Percentiles rank a stretch among this genome's conserved stretches.
Conservation (phyloP, 2,113 vertebrate genomes). For the Paramormyrops kingsleyae region DNA sequence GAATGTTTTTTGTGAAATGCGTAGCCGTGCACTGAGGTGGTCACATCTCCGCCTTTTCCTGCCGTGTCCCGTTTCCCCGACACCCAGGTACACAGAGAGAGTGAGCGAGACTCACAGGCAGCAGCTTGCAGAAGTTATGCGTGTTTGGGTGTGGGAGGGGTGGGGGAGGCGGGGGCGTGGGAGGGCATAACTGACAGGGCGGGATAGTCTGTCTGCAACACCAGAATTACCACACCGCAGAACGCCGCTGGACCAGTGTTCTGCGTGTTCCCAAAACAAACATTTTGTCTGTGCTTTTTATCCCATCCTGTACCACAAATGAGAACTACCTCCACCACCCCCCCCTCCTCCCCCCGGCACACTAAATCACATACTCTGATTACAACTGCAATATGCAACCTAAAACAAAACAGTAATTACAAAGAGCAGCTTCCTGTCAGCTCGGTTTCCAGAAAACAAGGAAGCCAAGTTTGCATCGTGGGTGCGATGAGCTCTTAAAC, state of each 20-base stretch:
- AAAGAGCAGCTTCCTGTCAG: background rate
- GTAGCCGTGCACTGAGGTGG: background rate
- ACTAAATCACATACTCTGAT: conserved; percentile 8
- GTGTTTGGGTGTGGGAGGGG: conserved; percentile 38
- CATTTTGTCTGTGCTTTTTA: background rate
- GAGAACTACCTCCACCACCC: background rate
- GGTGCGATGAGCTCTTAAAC: background rate
- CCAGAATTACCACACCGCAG: conserved; percentile 15
- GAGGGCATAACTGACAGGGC: background rate
- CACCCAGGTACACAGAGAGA: background rate
- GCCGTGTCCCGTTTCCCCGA: background rate
- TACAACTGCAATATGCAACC: conserved; percentile 15
- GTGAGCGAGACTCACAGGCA: conserved; percentile 43
- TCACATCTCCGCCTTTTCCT: background rate
- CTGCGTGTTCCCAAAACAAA: conserved; percentile 20
- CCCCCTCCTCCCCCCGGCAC: background rate
- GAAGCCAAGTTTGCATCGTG: background rate
- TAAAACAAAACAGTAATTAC: background rate
- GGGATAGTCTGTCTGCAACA: conserved; percentile 19
- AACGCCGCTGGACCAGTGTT: background rate
- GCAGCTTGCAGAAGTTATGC: conserved; percentile 41
- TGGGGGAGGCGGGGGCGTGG: background rate
- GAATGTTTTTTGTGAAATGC: background rate
- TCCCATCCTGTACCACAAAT: conserved; percentile 1
- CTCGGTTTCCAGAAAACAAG: background rate